Evolutionary conservation across 2,797 vertebrate species (phyloP).

Genomic region (Sebastes glaucus): DNA sequence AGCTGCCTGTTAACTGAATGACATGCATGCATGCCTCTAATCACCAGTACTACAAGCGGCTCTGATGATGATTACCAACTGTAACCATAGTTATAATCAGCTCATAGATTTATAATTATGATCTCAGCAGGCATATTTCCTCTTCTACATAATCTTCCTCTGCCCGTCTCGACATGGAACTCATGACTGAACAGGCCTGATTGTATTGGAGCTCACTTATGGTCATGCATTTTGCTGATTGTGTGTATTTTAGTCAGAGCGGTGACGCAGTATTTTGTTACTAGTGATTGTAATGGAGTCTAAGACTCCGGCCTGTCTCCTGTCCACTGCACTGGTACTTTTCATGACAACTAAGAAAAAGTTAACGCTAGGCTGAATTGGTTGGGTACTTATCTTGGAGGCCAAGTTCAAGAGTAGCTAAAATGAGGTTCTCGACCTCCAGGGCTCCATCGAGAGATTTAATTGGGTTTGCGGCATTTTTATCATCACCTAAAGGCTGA

Average conservation of each 20-base stretch:
- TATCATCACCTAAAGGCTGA: background rate
- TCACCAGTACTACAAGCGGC: conserved; percentile 78
- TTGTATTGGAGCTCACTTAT: conserved; percentile 52
- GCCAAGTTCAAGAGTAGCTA: background rate
- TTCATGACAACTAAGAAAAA: conserved; percentile 10
- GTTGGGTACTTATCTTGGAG: background rate
- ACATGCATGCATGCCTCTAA: conserved; percentile 74
- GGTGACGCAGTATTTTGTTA: conserved; percentile 39
- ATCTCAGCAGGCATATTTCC: conserved; percentile 80
- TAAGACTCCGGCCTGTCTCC: conserved; percentile 8
- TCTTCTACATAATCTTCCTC: conserved; percentile 70
- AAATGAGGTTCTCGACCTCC: background rate
- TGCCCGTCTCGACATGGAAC: conserved; percentile 59
- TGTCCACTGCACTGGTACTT: background rate
- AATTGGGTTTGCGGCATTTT: background rate
- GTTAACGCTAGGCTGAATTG: conserved; percentile 4
- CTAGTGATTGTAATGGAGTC: conserved; percentile 50
- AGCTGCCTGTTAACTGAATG: conserved; percentile 64
- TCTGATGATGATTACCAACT: conserved; percentile 83
- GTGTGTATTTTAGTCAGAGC: conserved; percentile 51
- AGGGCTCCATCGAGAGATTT: background rate
- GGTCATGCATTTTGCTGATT: conserved; percentile 64
- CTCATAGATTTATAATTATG: conserved; percentile 83
- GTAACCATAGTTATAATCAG: conserved; percentile 82
- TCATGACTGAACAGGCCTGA: conserved; percentile 65